Conservation (phyloP, 1,140 invertebrate genomes). For the Aphis craccivora region DNA sequence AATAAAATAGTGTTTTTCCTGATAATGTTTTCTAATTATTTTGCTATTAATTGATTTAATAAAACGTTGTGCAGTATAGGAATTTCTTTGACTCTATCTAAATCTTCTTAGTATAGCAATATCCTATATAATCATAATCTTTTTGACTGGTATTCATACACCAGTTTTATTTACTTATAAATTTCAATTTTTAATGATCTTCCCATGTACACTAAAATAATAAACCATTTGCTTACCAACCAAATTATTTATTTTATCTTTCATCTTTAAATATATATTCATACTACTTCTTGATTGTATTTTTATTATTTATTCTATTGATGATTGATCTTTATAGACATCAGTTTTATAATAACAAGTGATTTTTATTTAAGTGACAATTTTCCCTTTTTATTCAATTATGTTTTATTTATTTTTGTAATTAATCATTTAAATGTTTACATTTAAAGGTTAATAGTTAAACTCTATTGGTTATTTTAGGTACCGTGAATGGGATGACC, state of each 20-base stretch:
- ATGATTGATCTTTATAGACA: background rate
- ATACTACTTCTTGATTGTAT: background rate
- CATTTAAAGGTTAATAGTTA: background rate
- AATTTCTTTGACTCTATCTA: background rate
- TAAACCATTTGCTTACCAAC: background rate
- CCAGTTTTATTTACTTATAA: background rate
- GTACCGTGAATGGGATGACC: slow-evolving; percentile 91
- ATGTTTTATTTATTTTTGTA: background rate
- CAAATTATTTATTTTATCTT: background rate
- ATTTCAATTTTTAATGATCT: background rate
- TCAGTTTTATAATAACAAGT: background rate
- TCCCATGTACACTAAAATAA: background rate
- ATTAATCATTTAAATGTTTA: background rate
- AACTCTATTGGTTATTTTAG: slow-evolving; percentile 26
- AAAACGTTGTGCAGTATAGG: background rate
- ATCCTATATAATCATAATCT: background rate
- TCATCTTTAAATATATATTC: background rate
- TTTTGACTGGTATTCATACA: background rate
- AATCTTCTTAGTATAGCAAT: background rate
- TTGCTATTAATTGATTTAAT: background rate
- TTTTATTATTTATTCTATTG: background rate
- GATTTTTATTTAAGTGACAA: background rate
- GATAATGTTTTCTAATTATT: background rate
- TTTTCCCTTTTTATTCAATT: background rate
- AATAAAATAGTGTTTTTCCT: background rate